phyloP scores from a whole-genome alignment of 2,113 vertebrate species.

The Cathartes aura region DNA sequence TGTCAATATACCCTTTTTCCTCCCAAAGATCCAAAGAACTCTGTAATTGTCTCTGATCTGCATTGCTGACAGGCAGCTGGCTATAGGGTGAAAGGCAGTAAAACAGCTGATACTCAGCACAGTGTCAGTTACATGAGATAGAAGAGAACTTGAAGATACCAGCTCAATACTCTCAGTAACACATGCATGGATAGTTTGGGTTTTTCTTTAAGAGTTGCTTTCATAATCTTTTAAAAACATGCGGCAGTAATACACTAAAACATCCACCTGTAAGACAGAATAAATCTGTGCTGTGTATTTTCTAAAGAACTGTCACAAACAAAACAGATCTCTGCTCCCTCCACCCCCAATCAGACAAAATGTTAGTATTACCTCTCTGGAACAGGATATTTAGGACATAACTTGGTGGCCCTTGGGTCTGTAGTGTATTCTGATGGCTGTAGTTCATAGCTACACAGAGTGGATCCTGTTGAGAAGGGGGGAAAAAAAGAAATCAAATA shows the following conservation, averaged over 20 bases:
- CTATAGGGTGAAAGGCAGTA: neutral
- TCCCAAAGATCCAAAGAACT: neutral
- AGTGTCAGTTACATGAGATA: neutral
- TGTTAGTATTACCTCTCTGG: constrained; percentile 87
- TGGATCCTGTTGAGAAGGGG: constrained; percentile 82
- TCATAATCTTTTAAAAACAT: neutral
- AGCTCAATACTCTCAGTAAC: neutral
- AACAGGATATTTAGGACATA: constrained; percentile 95
- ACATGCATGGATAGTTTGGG: neutral
- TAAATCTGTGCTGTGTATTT: neutral
- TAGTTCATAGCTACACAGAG: constrained; percentile 90
- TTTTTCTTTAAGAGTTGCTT: neutral
- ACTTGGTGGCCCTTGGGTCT: constrained; percentile 77
- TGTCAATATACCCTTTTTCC: neutral
- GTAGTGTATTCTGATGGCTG: constrained; percentile 85
- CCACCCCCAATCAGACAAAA: constrained; percentile 5
- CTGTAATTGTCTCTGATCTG: neutral
- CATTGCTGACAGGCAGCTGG: neutral
- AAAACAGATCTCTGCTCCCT: neutral
- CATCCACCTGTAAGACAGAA: neutral
- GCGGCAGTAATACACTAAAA: neutral
- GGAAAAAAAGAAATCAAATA: neutral
- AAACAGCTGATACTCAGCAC: neutral
- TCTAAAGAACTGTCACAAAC: neutral
- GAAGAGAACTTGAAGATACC: neutral